A percentile compares a stretch with the other conserved stretches of the same genome.
These are phyloP conservation scores for Periparus ater DNA, from an alignment of 2,797 vertebrate genomes.

Conservation along the genomic window DNA sequence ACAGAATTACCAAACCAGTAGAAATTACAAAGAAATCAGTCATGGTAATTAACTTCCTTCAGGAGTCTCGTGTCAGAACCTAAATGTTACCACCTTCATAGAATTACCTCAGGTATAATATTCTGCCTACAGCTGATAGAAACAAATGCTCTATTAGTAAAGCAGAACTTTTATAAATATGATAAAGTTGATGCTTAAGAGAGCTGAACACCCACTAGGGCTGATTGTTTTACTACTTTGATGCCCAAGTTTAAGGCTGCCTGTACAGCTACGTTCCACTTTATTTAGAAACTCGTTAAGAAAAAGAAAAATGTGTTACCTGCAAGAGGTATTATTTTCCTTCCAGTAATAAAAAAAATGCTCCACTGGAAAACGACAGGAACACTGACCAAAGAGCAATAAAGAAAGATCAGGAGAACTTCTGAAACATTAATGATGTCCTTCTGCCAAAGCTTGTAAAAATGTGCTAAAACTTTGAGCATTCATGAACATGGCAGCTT, in stretches of 20 bases:
- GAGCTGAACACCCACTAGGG: background rate
- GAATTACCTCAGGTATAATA: constrained; percentile 38
- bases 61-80: constrained; percentile 33
- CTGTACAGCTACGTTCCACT: constrained; percentile 1
- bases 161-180: constrained; percentile 58
- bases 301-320: constrained; percentile 28
- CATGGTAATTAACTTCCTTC: constrained; percentile 30
- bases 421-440: constrained; percentile 70
- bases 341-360: constrained; percentile 49
- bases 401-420: constrained; percentile 50
- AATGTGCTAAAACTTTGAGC: constrained; percentile 53
- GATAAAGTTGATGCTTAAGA: constrained; percentile 52
- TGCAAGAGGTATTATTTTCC: constrained; percentile 41
- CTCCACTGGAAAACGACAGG: constrained; percentile 52
- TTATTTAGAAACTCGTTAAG: constrained; percentile 59
- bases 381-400: constrained; percentile 49
- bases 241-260: constrained; percentile 8
- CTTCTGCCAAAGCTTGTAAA: constrained; percentile 65
- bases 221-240: constrained; percentile 38
- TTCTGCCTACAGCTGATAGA: constrained; percentile 6
- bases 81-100: constrained; percentile 48
- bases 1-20: constrained; percentile 5
- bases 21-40: constrained; percentile 55
- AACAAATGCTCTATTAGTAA: constrained; percentile 59
- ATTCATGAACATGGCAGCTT: constrained; percentile 51